These are phyloP conservation scores for Noctua janthe DNA, from an alignment of 2,888 invertebrate genomes.

Conservation along the genomic window DNA sequence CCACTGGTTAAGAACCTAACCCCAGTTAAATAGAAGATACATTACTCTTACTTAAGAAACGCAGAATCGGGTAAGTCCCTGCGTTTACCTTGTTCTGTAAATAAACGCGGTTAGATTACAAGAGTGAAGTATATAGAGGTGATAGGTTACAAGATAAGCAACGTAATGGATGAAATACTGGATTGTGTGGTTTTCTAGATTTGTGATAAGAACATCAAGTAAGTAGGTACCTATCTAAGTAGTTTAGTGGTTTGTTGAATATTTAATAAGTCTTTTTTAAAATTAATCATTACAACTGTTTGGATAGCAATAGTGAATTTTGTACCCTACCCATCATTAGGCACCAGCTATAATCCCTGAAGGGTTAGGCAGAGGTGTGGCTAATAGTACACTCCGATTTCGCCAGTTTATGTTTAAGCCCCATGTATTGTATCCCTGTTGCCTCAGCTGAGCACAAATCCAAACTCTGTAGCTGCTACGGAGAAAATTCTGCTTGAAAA, in stretches of 20 bases:
- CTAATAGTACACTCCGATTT: too few relatives aligned
- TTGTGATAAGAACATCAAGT: neutral
- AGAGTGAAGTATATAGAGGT: neutral
- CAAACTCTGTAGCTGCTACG: neutral
- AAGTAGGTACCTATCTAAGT: neutral
- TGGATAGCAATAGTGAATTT: neutral
- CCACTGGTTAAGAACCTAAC: neutral
- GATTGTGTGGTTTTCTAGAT: neutral
- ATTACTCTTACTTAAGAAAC: neutral
- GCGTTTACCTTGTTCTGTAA: slow-evolving; percentile 12
- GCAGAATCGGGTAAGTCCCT: slow-evolving; percentile 19
- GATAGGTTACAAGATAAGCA: slow-evolving; percentile 10
- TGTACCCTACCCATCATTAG: neutral
- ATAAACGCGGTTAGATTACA: slow-evolving; percentile 16
- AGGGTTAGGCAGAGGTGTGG: too few relatives aligned
- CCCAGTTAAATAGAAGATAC: neutral
- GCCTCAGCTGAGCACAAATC: neutral
- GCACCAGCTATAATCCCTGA: too few relatives aligned
- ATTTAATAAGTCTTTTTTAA: neutral
- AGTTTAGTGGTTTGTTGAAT: neutral
- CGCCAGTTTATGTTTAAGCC: too few relatives aligned
- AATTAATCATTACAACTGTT: neutral
- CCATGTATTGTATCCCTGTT: neutral
- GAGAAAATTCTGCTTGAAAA: too few relatives aligned
- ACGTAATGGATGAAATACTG: neutral